Evolutionary conservation across 2,797 vertebrate species (phyloP), one percentile per base, ranked within the genome.

Genomic region (Heteromormyrus szaboi): DNA sequence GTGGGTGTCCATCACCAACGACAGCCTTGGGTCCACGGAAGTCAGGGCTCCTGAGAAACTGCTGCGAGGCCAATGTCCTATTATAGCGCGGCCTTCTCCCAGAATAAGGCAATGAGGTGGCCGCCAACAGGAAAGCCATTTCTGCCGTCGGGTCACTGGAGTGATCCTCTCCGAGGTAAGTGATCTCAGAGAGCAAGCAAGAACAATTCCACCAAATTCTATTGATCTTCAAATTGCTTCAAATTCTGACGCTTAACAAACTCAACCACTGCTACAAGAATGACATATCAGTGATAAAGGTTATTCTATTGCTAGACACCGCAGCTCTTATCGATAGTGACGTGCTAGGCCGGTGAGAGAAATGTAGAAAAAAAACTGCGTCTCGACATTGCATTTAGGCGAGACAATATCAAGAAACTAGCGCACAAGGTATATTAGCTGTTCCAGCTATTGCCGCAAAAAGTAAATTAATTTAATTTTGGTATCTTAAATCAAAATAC

Each of bases 1-100:
- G 96, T 94, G 92, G 91, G 91, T 0, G 95, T 96, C 96, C 93
- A 91, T 95, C 95, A 96, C 59, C 65, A 91, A 59, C 89, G 87
- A 92, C 92, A 93, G 90, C 88, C 92, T 86, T 88, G 91, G 91
- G 91, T 91, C 90, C 90, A 88, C 91, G 90, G 91, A 89, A 87
- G 81, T 87, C 84, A 84, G 91, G 91, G 89, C 91, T 91, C 91
- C 88, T 84, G 88, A 87, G 91, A 93, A 92, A 91, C 89, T 90
- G 90, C 91, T 88, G 91, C 5, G 0, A 17, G 90, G 90, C 87
- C 91, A 91, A 91, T 89, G 65, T 91, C 94, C 92, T 94, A 93
- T 94, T 93, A 95, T 93, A 94, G 93, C 92, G 86, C 79, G 29
- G 68, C 46, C 83, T 56, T 84, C 83, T 59, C 68, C 62, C 93